These are phyloP conservation scores for Fopius arisanus DNA, from an alignment of 1,140 invertebrate genomes.

Conservation along the genomic window DNA sequence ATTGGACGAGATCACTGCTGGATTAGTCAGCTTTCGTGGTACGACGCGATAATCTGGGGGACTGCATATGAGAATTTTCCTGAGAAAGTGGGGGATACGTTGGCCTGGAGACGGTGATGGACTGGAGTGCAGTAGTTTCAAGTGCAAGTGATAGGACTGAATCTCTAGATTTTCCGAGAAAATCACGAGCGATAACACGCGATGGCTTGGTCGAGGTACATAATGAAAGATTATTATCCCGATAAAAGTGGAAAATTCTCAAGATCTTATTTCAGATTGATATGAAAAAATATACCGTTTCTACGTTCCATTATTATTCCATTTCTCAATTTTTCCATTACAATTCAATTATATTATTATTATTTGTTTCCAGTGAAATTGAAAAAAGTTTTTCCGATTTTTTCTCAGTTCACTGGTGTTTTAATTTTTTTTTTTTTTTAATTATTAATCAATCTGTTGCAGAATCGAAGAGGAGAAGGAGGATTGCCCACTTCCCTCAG, in stretches of 20 bases:
- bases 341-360: too few relatives aligned
- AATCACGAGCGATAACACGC: not conserved
- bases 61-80: not conserved
- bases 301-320: too few relatives aligned
- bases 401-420: too few relatives aligned
- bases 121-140: not conserved
- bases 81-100: not conserved
- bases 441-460: not conserved
- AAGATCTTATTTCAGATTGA: too few relatives aligned
- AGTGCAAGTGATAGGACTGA: not conserved
- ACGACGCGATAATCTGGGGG: not conserved
- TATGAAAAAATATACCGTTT: too few relatives aligned
- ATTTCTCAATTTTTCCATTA: too few relatives aligned
- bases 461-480: slow-evolving; percentile 42
- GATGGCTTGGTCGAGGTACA: slow-evolving; percentile 19
- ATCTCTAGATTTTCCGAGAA: not conserved
- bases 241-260: too few relatives aligned
- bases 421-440: too few relatives aligned
- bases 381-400: too few relatives aligned
- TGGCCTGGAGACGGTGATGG: not conserved
- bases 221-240: not conserved
- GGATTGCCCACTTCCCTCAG: slow-evolving; percentile 21
- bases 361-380: too few relatives aligned
- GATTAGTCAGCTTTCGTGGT: slow-evolving; percentile 28
- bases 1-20: slow-evolving; percentile 19